phyloP scores from a whole-genome alignment of 2,797 vertebrate species.

The Gallinago solitaria region DNA sequence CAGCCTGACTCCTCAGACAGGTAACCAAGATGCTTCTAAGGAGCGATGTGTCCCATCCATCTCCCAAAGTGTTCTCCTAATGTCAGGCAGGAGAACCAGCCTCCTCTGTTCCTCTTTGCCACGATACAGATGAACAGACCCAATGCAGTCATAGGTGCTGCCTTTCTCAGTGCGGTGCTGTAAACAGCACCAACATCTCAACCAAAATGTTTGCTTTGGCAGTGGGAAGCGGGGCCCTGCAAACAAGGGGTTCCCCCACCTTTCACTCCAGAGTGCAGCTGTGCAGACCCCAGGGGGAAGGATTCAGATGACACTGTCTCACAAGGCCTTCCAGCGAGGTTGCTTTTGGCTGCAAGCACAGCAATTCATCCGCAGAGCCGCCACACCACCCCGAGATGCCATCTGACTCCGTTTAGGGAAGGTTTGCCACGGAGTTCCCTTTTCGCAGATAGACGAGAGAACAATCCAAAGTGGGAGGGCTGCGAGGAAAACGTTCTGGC shows the following conservation, averaged over 20 bases:
- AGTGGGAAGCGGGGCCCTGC: neutral
- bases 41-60: neutral
- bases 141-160: neutral
- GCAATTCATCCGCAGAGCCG: neutral
- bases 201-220: neutral
- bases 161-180: fast-evolving
- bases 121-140: neutral
- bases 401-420: neutral
- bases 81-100: neutral
- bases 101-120: neutral
- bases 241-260: neutral
- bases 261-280: neutral
- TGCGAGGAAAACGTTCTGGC: neutral
- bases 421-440: neutral
- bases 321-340: neutral
- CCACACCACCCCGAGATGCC: neutral
- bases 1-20: neutral
- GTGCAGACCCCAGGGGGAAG: neutral
- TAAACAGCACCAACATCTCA: neutral
- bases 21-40: neutral
- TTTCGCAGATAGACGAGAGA: neutral
- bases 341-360: neutral
- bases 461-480: neutral
- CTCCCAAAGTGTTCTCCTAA: fast-evolving
- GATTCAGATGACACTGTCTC: neutral